Evolutionary conservation across 2,797 vertebrate genomes (phyloP), one percentile per base, ranked within the genome.

Genomic region (Gymnoscopelus braueri): DNA sequence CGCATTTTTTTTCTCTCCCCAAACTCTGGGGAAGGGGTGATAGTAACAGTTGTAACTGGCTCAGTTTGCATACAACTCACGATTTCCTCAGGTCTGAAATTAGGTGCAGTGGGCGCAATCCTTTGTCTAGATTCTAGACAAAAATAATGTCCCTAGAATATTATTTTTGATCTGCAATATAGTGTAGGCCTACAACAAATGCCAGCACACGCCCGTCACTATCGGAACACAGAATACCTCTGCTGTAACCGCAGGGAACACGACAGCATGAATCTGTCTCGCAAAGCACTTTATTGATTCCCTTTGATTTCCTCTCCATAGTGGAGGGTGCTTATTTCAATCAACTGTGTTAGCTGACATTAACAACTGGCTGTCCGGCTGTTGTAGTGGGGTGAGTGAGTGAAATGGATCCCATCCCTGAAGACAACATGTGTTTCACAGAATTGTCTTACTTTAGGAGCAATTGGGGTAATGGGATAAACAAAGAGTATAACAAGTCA

Each of bases 181-280:
- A 29, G 23, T 35, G 29, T 7, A 61, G 12, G 2, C 7, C 35
- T 39, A 44, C 8, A 44, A 44, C 39, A 44, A 44, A 10, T 44
- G 39, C 75, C 39, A 51, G 55, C 64, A 84, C 69, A 81, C 74
- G 80, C 78, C 75, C 72, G 78, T 89, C 86, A 88, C 72, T 71
- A 82, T 72, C 77, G 73, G 81, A 77, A 83, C 64, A 3, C 4
- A 32, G 29, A 55, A n/a, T 15, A 54, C 15, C 4, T 24, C 10
- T 77, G 76, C 73, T 59, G 79, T 81, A 70, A 76, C 79, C 74
- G 64, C 23, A 24, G 48, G 70, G 65, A 71, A 87, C 75, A 10
- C 39, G 39, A 8, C 39, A 44, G 39, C 5, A 44, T 44, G 39
- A 9, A 44, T 44, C 39, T 44, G 39, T 44, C 39, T 44, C 39